Evolutionary conservation across 2,888 invertebrate genomes (phyloP).

Genomic region (Aproaerema taeniolella): DNA sequence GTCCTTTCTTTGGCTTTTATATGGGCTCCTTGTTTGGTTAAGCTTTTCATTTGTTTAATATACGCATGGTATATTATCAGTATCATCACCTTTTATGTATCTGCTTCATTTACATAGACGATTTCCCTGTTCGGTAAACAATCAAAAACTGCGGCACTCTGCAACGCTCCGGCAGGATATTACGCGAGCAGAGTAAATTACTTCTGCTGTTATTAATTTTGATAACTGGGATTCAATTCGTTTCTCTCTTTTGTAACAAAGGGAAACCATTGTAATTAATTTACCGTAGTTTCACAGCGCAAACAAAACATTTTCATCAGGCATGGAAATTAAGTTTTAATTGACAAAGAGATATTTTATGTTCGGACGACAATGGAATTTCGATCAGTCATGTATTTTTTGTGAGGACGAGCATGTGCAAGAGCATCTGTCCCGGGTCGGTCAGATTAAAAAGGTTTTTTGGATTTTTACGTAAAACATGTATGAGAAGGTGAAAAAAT

Average conservation of each 20-base stretch:
- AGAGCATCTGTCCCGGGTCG: constrained; percentile 58
- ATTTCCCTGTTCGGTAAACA: too few species aligned
- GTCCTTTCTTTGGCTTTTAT: constrained; percentile 45
- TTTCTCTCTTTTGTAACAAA: constrained; percentile 76
- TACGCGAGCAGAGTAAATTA: constrained; percentile 69
- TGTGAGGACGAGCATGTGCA: constrained; percentile 58
- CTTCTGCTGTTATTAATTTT: constrained; percentile 73
- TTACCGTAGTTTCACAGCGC: constrained; percentile 53
- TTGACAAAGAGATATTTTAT: constrained; percentile 16
- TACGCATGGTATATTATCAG: too few species aligned
- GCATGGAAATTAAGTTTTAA: constrained; percentile 42
- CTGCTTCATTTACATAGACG: too few species aligned
- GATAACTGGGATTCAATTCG: constrained; percentile 74
- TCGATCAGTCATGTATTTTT: constrained; percentile 35
- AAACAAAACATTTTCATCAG: constrained; percentile 46
- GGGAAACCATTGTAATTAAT: constrained; percentile 73
- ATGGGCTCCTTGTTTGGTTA: constrained; percentile 35
- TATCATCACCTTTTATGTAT: too few species aligned
- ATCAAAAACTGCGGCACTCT: constrained; percentile 51
- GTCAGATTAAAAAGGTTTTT: constrained; percentile 66
- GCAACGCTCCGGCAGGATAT: constrained; percentile 62
- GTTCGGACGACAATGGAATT: background rate
- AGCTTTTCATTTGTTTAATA: too few species aligned
- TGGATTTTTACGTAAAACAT: constrained; percentile 62
- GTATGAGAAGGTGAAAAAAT: constrained; percentile 60